These are phyloP conservation scores for Dolichopus griseipennis DNA, from an alignment of 2,888 invertebrate species.

Conservation along the genomic window DNA sequence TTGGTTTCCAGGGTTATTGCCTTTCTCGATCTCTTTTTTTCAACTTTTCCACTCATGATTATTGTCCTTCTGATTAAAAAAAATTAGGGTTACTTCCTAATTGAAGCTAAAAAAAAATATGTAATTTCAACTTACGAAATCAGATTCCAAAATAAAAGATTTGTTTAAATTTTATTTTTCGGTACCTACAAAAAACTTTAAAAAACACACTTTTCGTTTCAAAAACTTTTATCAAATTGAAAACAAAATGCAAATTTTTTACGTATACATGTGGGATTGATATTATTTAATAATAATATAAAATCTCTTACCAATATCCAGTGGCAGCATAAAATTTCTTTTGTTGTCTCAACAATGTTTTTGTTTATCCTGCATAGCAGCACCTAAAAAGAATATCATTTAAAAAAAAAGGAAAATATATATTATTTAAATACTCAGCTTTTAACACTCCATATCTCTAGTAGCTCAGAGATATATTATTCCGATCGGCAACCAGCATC, in stretches of 20 bases:
- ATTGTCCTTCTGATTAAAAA: background rate
- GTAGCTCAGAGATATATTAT: no score
- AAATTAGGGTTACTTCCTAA: background rate
- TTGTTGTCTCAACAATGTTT: no score
- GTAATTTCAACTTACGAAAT: conserved; percentile 8
- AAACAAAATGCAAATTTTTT: background rate
- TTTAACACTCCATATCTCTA: no score
- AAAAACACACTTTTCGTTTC: conserved; percentile 4
- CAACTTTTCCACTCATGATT: background rate
- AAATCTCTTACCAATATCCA: no score
- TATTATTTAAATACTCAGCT: no score
- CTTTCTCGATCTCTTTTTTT: conserved; percentile 5
- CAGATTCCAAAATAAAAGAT: conserved; percentile 2
- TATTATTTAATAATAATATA: no score
- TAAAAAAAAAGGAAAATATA: no score
- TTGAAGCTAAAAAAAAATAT: conserved; percentile 8
- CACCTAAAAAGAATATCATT: no score
- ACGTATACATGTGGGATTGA: no score
- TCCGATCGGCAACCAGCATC: no score
- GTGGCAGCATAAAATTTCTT: no score
- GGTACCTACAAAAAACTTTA: background rate
- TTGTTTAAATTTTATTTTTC: background rate
- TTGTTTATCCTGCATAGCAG: no score
- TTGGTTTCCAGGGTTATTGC: conserved; percentile 8
- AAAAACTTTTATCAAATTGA: background rate